A percentile compares a stretch with the other conserved stretches of the same genome.
Conservation (phyloP, 2,113 vertebrate species). For the Ranitomeya imitator region DNA sequence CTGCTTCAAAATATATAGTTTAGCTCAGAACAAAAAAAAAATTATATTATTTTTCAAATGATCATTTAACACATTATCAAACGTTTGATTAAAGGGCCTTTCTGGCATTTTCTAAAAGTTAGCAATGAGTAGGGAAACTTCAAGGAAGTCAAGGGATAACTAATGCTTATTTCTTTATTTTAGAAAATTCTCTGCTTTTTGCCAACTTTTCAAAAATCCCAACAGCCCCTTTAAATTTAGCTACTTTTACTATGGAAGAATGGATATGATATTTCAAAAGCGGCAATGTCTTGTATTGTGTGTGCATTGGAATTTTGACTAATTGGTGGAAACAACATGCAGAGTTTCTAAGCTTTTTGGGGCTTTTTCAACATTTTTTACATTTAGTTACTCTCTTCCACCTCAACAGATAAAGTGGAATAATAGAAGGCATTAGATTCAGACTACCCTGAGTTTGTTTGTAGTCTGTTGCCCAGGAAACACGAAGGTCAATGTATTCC, state of each 20-base stretch:
- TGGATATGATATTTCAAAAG: neutral
- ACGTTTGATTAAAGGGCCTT: neutral
- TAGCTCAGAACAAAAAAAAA: neutral
- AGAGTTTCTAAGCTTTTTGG: neutral
- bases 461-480: neutral
- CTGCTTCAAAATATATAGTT: neutral
- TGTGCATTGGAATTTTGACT: neutral
- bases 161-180: no score
- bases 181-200: no score
- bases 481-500: no score
- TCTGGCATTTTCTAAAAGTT: no score
- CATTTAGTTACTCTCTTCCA: neutral
- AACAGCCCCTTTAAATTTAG: neutral
- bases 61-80: neutral
- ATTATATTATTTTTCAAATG: neutral
- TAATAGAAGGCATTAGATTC: neutral
- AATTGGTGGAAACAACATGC: neutral
- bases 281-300: neutral
- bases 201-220: no score
- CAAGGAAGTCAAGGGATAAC: no score
- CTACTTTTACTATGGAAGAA: neutral
- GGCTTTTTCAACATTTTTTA: neutral
- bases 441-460: neutral
- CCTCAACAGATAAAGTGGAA: neutral
- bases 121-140: no score